phyloP scores from a whole-genome alignment of 2,797 vertebrate species.

The Hephaestus fuliginosus region DNA sequence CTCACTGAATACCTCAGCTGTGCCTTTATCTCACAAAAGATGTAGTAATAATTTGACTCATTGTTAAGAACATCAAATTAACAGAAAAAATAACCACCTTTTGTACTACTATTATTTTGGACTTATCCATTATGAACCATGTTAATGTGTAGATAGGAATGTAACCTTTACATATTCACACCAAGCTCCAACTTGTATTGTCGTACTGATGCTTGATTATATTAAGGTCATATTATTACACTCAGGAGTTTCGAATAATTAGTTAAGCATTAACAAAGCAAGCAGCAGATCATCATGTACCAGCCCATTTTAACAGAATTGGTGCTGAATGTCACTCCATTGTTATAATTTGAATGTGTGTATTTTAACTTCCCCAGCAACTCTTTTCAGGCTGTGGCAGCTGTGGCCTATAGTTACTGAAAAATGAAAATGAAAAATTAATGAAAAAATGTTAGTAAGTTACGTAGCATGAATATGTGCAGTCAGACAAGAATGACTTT shows the following conservation, averaged over 20 bases:
- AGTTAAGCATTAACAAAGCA: background rate
- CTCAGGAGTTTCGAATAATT: background rate
- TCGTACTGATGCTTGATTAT: conserved; percentile 1
- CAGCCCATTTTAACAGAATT: background rate
- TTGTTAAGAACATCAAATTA: background rate
- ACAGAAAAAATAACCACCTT: background rate
- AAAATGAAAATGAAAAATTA: background rate
- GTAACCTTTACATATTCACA: too few species aligned
- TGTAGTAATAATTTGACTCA: too few species aligned
- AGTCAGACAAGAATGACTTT: background rate
- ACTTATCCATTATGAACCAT: background rate
- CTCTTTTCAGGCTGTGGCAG: background rate
- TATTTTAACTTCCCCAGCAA: background rate
- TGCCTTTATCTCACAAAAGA: too few species aligned
- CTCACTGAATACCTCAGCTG: background rate
- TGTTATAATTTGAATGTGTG: background rate
- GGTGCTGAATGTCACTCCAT: background rate
- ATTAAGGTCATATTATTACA: conserved; percentile 2
- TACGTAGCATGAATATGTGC: background rate
- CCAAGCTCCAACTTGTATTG: too few species aligned
- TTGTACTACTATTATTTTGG: background rate
- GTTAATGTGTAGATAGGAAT: background rate
- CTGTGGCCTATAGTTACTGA: background rate
- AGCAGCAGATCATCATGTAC: background rate
- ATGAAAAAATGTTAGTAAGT: too few species aligned